phyloP scores from a whole-genome alignment of 2,797 vertebrate species.

The Phylloscopus collybita region DNA sequence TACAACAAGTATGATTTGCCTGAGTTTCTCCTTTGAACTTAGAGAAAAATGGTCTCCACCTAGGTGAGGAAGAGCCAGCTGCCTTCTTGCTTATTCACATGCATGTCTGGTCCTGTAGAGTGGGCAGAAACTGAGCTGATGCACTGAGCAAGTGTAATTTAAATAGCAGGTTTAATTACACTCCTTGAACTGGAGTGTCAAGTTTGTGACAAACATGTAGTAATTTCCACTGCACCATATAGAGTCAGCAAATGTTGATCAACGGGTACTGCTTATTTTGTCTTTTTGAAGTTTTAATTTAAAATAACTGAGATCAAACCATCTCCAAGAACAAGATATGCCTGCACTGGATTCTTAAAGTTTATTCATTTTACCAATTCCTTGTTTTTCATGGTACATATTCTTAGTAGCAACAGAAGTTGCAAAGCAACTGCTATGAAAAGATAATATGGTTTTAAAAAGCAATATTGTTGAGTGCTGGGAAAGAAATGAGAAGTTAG shows the following conservation, averaged over 20 bases:
- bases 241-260: conserved; percentile 54
- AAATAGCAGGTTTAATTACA: conserved; percentile 48
- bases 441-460: background rate
- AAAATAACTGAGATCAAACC: background rate
- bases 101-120: conserved; percentile 13
- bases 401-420: background rate
- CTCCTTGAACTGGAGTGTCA: conserved; percentile 35
- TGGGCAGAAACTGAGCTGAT: conserved; percentile 38
- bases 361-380: background rate
- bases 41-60: conserved; percentile 41
- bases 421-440: background rate
- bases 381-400: background rate
- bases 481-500: background rate
- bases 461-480: background rate
- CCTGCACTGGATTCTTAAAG: background rate
- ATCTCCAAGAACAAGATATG: background rate
- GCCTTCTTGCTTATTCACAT: background rate
- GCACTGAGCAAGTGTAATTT: conserved; percentile 32
- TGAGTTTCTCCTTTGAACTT: conserved; percentile 58
- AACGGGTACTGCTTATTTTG: conserved; percentile 16
- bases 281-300: conserved; percentile 30
- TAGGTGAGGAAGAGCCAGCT: background rate
- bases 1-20: conserved; percentile 34
- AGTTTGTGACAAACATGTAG: conserved; percentile 1
- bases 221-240: conserved; percentile 14